phyloP scores from a whole-genome alignment of 2,797 vertebrate species.

The Odontamblyopus lacepedii region DNA sequence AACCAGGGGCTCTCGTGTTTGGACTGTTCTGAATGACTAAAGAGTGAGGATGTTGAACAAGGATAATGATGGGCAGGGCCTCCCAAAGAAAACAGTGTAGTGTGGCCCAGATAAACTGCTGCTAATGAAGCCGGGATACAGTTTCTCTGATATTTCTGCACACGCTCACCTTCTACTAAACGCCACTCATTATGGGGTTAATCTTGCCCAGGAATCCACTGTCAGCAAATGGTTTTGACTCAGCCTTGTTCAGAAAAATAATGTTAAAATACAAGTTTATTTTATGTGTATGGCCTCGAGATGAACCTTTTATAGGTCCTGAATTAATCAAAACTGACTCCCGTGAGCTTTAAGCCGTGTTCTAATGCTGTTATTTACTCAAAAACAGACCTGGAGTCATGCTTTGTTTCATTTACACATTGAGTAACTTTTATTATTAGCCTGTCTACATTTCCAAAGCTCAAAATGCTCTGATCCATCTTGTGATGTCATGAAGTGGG shows the following conservation, averaged over 20 bases:
- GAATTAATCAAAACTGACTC: not conserved
- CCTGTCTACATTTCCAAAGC: too few relatives aligned
- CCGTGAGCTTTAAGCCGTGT: too few relatives aligned
- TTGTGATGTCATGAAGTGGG: too few relatives aligned
- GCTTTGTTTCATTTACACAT: too few relatives aligned
- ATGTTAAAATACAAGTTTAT: not conserved
- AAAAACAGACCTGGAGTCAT: too few relatives aligned
- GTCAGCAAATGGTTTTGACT: conserved; percentile 9
- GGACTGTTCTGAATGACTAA: conserved; percentile 68
- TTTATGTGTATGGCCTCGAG: too few relatives aligned
- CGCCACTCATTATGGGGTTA: conserved; percentile 39
- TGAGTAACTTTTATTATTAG: too few relatives aligned
- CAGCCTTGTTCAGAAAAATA: not conserved
- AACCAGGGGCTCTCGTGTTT: conserved; percentile 61
- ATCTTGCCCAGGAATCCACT: conserved; percentile 27
- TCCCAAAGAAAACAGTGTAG: conserved; percentile 67
- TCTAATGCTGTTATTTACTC: too few relatives aligned
- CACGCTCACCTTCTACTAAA: conserved; percentile 45
- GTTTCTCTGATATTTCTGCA: conserved; percentile 59
- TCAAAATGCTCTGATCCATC: too few relatives aligned
- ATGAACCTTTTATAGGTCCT: not conserved
- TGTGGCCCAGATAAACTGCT: conserved; percentile 54
- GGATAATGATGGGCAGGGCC: conserved; percentile 67
- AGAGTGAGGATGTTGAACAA: conserved; percentile 53
- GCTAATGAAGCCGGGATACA: conserved; percentile 63